Conservation (phyloP, 1,140 invertebrate genomes). For the Theocolax elegans region DNA sequence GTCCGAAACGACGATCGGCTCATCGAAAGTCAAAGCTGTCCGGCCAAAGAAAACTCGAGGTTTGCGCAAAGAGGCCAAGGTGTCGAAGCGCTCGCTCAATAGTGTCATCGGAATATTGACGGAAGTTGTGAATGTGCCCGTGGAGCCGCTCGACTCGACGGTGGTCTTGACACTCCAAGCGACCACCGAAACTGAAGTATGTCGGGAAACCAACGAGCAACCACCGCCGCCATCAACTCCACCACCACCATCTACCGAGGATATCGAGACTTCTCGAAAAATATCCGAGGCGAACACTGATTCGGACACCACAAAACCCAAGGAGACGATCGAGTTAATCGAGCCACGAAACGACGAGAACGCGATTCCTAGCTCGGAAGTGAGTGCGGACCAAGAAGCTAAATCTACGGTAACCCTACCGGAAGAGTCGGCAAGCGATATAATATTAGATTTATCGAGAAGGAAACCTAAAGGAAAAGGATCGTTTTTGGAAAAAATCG, state of each 20-base stretch:
- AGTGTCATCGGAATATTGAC: slow-evolving; percentile 65
- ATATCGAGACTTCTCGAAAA: not conserved
- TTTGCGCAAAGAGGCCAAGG: slow-evolving; percentile 16
- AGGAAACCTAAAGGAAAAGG: slow-evolving; percentile 59
- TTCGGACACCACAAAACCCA: too few relatives aligned
- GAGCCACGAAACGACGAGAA: not conserved
- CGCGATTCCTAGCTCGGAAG: not conserved
- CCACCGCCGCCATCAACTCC: not conserved
- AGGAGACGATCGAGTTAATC: not conserved
- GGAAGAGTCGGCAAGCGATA: slow-evolving; percentile 54
- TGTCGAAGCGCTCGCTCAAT: slow-evolving; percentile 56
- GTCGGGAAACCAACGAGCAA: slow-evolving; percentile 42
- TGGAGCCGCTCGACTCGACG: slow-evolving; percentile 58
- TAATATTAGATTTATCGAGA: slow-evolving; percentile 62
- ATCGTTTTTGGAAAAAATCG: slow-evolving; percentile 62
- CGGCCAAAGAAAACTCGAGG: slow-evolving; percentile 60
- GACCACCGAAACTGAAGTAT: slow-evolving; percentile 43
- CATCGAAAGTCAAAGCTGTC: slow-evolving; percentile 56
- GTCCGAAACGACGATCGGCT: slow-evolving; percentile 53
- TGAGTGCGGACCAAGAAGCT: not conserved
- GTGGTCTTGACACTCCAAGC: slow-evolving; percentile 61
- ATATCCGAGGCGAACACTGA: not conserved
- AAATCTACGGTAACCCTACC: not conserved
- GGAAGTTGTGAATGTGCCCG: slow-evolving; percentile 63
- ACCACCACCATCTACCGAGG: not conserved